phyloP scores from a whole-genome alignment of 2,888 invertebrate genomes.

The Mesorhabditis sp. region DNA sequence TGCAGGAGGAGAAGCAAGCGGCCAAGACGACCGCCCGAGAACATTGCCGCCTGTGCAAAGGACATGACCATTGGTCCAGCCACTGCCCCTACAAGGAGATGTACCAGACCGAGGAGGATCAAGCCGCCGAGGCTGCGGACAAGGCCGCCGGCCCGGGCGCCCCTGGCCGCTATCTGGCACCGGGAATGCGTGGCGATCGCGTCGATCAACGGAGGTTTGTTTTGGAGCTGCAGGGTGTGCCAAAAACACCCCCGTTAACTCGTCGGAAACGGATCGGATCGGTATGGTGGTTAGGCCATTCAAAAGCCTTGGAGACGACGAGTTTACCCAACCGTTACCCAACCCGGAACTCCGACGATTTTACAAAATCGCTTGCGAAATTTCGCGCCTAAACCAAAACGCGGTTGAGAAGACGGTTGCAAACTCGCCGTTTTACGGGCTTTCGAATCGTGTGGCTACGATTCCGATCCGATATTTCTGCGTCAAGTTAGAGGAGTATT shows the following conservation, averaged over 20 bases:
- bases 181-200: conserved; percentile 17
- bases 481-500: conserved; percentile 7
- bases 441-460: too few relatives aligned
- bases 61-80: conserved; percentile 87
- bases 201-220: conserved; percentile 15
- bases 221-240: conserved; percentile 15
- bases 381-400: too few relatives aligned
- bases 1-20: conserved; percentile 57
- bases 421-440: too few relatives aligned
- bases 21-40: conserved; percentile 36
- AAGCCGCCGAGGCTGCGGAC: conserved; percentile 32
- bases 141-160: conserved; percentile 23
- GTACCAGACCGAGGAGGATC: conserved; percentile 36
- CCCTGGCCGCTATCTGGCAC: conserved; percentile 19
- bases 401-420: too few relatives aligned
- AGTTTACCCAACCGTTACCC: background rate
- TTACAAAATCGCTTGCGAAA: too few relatives aligned
- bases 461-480: background rate
- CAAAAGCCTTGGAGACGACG: background rate
- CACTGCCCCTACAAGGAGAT: conserved; percentile 86
- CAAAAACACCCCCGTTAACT: conserved; percentile 14
- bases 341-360: too few relatives aligned
- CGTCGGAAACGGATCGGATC: conserved; percentile 10
- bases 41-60: conserved; percentile 57
- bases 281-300: background rate